These are phyloP conservation scores for Drosophila varians DNA, from an alignment of 1,140 invertebrate genomes.

Conservation along the genomic window DNA sequence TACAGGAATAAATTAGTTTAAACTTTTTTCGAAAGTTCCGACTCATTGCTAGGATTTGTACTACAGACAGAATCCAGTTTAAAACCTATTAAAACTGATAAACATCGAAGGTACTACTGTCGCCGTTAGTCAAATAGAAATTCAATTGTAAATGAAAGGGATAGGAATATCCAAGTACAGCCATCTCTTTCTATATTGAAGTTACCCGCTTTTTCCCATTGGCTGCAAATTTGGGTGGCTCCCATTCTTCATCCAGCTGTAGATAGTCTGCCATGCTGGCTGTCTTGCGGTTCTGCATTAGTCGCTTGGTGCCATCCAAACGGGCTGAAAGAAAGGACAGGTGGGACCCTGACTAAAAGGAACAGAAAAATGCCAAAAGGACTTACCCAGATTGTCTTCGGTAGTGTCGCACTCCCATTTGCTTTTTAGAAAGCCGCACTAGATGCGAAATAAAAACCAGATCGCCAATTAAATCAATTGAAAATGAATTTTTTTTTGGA, in stretches of 20 bases:
- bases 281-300: slow-evolving; percentile 84
- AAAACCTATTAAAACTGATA: too few species aligned
- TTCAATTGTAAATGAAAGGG: too few species aligned
- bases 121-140: too few species aligned
- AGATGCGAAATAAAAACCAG: slow-evolving; percentile 23
- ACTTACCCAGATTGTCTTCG: slow-evolving; percentile 78
- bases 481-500: too few species aligned
- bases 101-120: too few species aligned
- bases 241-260: slow-evolving; percentile 93
- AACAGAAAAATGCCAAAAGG: background rate
- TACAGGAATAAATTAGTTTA: too few species aligned
- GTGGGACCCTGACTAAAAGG: background rate
- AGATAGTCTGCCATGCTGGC: slow-evolving; percentile 95
- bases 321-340: slow-evolving; percentile 88
- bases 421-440: slow-evolving; percentile 81
- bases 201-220: slow-evolving; percentile 95
- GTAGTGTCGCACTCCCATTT: slow-evolving; percentile 81
- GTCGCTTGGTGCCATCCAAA: slow-evolving; percentile 91
- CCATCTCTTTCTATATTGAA: background rate
- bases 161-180: background rate
- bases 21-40: too few species aligned
- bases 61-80: too few species aligned
- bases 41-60: too few species aligned
- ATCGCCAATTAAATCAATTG: background rate
- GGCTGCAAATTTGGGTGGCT: slow-evolving; percentile 84